A percentile compares a stretch with the other conserved stretches of the same genome.
phyloP scores from a whole-genome alignment of 2,113 vertebrate genomes.

The Plectropomus leopardus region DNA sequence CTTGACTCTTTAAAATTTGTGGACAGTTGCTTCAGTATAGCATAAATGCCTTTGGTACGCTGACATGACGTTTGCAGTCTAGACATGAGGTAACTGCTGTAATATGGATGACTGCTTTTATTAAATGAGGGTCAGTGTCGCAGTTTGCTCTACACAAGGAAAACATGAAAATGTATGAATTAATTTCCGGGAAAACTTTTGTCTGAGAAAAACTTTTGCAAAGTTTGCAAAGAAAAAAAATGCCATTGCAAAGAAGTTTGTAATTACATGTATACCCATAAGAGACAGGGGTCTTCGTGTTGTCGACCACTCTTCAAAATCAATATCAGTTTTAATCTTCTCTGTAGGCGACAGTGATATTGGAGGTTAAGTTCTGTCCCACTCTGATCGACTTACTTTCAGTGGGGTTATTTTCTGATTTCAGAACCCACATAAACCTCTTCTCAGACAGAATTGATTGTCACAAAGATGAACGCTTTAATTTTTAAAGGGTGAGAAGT shows the following conservation, averaged over 20 bases:
- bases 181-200: slow-evolving; percentile 2
- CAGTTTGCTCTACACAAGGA: background rate
- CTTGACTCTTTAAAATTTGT: too few relatives aligned
- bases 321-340: slow-evolving; percentile 36
- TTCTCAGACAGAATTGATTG: slow-evolving; percentile 15
- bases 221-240: background rate
- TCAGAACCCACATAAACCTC: background rate
- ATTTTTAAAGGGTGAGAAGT: slow-evolving; percentile 44
- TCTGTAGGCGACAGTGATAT: background rate
- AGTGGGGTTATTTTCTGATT: slow-evolving; percentile 18
- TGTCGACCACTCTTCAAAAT: slow-evolving; percentile 40
- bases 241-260: background rate
- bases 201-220: background rate
- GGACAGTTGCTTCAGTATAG: too few relatives aligned
- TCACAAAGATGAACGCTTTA: slow-evolving; percentile 49
- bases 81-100: too few relatives aligned
- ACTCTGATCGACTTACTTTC: background rate
- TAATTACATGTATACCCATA: slow-evolving; percentile 14
- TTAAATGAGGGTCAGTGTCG: background rate
- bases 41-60: too few relatives aligned
- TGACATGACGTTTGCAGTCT: too few relatives aligned
- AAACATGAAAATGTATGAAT: background rate
- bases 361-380: slow-evolving; percentile 5
- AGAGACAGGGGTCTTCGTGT: background rate
- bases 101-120: background rate